Base-by-base conservation (phyloP, 2,113 vertebrate genomes). In the Poecilia latipinna region DNA sequence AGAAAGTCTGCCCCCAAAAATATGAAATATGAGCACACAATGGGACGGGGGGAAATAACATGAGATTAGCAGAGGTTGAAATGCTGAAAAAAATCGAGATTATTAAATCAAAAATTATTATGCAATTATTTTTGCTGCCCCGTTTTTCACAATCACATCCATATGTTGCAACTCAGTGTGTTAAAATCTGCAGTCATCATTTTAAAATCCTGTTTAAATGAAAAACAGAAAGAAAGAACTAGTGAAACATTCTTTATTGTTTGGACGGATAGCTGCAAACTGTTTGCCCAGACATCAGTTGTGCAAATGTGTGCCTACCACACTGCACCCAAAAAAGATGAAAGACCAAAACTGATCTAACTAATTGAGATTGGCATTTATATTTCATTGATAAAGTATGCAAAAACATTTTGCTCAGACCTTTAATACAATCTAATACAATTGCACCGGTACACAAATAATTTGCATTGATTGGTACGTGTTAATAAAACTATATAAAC, bases 231-330 rank as follows among this genome's bases (percentile, higher is more conserved):
- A 65, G 5, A 19, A 70, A 82, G 8, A 78, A 71, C 64, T 2
- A 15, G 24, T 7, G 2, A 74, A 39, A 68, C 54, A 66, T 12
- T 70, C 0, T 37, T 65, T 28, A 75, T n/a, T 0, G 3, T 66
- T 57, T 64, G 28, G n/a, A 54, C 77, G 63, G 83, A 72, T 37
- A 10, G 5, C 32, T 80, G 79, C 69, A 86, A 85, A 79, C 54
- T 69, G 61, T 89, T 44, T 90, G 84, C 86, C 86, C n/a, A 80
- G 83, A 85, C 24, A 76, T 77, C 26, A 61, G 29, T 37, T 76
- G 80, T 88, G 88, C 89, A 88, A 87, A 89, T 51, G 61, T 32
- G 32, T 82, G 57, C 72, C 61, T 81, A 76, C 60, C 78, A 73
- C 54, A 68, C 32, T 79, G 66, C 13, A 79, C 35, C 1, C 60